Evolutionary conservation across 2,113 vertebrate species (phyloP).

Genomic region (Callionymus lyra): DNA sequence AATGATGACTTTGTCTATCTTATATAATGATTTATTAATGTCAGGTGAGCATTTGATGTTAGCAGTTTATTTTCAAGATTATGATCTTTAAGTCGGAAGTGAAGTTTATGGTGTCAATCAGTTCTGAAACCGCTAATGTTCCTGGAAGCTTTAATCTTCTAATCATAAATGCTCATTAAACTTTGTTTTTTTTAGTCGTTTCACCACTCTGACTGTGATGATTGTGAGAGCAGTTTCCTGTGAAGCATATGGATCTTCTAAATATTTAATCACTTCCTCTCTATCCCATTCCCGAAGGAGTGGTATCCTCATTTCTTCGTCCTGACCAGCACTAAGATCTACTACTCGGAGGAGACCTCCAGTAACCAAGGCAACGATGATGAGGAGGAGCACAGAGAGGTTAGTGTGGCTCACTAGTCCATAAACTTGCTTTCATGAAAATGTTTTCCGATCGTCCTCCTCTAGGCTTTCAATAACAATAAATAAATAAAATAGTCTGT

Average conservation of each 20-base stretch:
- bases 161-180: too few relatives aligned
- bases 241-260: conserved; percentile 12
- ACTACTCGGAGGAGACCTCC: conserved; percentile 92
- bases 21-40: too few relatives aligned
- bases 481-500: too few relatives aligned
- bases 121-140: too few relatives aligned
- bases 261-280: conserved; percentile 24
- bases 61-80: too few relatives aligned
- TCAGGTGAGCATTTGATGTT: too few relatives aligned
- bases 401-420: conserved; percentile 43
- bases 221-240: conserved; percentile 2
- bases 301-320: conserved; percentile 99
- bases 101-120: too few relatives aligned
- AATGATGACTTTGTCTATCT: too few relatives aligned
- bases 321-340: conserved; percentile 94
- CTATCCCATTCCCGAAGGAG: conserved; percentile 63
- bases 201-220: not conserved
- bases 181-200: too few relatives aligned
- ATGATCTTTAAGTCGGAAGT: too few relatives aligned
- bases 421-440: not conserved
- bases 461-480: too few relatives aligned
- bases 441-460: not conserved
- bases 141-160: too few relatives aligned
- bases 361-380: conserved; percentile 88
- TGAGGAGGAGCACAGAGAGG: conserved; percentile 94